phyloP scores from a whole-genome alignment of 2,888 invertebrate species.

The Pollenia amentaria region DNA sequence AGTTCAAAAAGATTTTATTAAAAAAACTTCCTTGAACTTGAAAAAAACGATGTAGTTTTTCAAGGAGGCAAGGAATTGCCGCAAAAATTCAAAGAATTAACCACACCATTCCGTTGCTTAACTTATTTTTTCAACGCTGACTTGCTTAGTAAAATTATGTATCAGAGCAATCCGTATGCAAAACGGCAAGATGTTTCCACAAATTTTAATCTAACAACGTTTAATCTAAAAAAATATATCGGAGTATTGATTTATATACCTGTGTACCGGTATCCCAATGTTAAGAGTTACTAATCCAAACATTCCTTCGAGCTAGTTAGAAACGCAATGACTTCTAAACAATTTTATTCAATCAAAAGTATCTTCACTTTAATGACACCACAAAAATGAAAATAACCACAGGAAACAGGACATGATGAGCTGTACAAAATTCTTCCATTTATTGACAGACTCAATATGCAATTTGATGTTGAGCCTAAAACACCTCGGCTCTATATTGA shows the following conservation, averaged over 20 bases:
- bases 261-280: constrained; percentile 13
- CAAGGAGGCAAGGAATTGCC: constrained; percentile 25
- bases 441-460: too few species aligned
- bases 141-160: constrained; percentile 29
- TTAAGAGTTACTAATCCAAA: too few species aligned
- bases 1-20: constrained; percentile 20
- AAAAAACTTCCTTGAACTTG: constrained; percentile 24
- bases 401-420: too few species aligned
- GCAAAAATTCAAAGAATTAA: constrained; percentile 31
- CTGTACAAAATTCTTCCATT: too few species aligned
- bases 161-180: too few species aligned
- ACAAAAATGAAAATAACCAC: not conserved
- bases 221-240: constrained; percentile 26
- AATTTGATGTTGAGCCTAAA: too few species aligned
- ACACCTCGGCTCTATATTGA: too few species aligned
- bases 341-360: constrained; percentile 16
- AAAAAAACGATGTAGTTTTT: constrained; percentile 30
- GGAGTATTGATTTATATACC: constrained; percentile 17
- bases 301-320: constrained; percentile 5
- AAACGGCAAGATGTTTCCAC: constrained; percentile 18
- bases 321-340: constrained; percentile 13
- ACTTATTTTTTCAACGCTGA: constrained; percentile 17
- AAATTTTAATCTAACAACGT: too few species aligned
- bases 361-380: too few species aligned
- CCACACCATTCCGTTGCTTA: constrained; percentile 22